A percentile compares a stretch with the other conserved stretches of the same genome.
Conservation (phyloP, 1,140 invertebrate genomes). For the Orius laevigatus region DNA sequence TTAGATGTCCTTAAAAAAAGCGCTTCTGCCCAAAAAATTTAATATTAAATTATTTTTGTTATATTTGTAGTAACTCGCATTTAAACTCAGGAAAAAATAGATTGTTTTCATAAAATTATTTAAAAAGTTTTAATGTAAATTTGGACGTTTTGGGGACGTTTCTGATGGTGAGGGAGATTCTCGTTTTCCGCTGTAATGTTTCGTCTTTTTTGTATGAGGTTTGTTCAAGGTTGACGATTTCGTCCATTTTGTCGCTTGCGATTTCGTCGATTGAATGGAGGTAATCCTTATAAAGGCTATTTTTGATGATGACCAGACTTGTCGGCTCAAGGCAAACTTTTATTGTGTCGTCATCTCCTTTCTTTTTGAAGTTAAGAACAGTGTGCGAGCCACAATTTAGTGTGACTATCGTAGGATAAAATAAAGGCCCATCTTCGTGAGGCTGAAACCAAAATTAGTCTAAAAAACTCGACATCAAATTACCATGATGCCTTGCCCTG, state of each 20-base stretch:
- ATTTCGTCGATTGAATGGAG: constrained; percentile 79
- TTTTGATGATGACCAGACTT: constrained; percentile 72
- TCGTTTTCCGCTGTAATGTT: constrained; percentile 43
- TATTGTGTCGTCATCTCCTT: constrained; percentile 25
- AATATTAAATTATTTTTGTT: no score
- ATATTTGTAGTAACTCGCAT: no score
- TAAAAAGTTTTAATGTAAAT: constrained; percentile 45
- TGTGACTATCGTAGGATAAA: constrained; percentile 83
- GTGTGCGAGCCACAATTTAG: constrained; percentile 82
- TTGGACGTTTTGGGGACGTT: constrained; percentile 81
- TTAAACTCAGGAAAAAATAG: no score
- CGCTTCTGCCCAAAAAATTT: no score
- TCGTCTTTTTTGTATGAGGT: constrained; percentile 39
- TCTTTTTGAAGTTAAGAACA: constrained; percentile 67
- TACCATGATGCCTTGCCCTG: constrained; percentile 84
- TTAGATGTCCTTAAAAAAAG: no score
- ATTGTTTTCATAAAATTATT: constrained; percentile 17
- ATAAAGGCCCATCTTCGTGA: constrained; percentile 87
- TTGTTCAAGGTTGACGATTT: constrained; percentile 47
- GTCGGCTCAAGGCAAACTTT: constrained; percentile 60
- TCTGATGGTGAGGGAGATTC: constrained; percentile 85
- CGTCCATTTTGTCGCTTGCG: constrained; percentile 46
- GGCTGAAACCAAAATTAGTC: constrained; percentile 37
- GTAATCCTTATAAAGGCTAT: constrained; percentile 67
- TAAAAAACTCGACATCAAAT: constrained; percentile 16